Percentiles rank a stretch among this genome's conserved stretches.
These are phyloP conservation scores for Austrofundulus limnaeus DNA, from an alignment of 2,113 vertebrate genomes.

Conservation along the genomic window DNA sequence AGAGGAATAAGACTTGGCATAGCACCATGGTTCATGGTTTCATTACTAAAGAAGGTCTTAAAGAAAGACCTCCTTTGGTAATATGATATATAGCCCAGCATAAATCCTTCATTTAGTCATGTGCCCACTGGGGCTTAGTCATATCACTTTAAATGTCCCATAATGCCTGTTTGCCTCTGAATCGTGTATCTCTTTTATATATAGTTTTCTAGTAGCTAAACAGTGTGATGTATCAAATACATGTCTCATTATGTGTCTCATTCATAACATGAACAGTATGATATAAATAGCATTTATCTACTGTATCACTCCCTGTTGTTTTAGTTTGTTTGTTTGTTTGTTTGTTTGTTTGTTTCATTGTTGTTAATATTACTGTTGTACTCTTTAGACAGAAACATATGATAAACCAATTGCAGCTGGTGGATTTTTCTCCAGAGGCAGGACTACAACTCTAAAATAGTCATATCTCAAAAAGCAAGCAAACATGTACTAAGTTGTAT, in stretches of 20 bases:
- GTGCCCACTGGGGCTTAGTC: conserved; percentile 48
- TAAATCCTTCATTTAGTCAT: conserved; percentile 71
- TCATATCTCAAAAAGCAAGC: no score
- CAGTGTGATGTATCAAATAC: conserved; percentile 17
- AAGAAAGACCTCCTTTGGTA: conserved; percentile 52
- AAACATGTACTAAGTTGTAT: no score
- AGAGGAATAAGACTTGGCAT: conserved; percentile 62
- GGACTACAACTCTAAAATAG: no score
- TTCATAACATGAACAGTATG: background rate
- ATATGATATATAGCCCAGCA: conserved; percentile 57
- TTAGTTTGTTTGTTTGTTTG: no score
- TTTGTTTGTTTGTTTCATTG: no score
- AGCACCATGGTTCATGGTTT: conserved; percentile 35
- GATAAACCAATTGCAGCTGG: no score
- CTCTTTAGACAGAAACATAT: no score
- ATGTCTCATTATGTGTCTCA: conserved; percentile 16
- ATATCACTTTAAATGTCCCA: conserved; percentile 56
- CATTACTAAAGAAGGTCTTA: conserved; percentile 21
- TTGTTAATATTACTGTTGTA: no score
- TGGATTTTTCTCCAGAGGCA: no score
- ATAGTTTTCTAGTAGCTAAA: conserved; percentile 13
- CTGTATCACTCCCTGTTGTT: no score
- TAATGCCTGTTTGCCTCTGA: conserved; percentile 45
- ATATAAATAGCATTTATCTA: no score
- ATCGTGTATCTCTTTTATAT: conserved; percentile 36